phyloP scores from a whole-genome alignment of 2,888 invertebrate genomes.

The Chrysopilus asiliformis region DNA sequence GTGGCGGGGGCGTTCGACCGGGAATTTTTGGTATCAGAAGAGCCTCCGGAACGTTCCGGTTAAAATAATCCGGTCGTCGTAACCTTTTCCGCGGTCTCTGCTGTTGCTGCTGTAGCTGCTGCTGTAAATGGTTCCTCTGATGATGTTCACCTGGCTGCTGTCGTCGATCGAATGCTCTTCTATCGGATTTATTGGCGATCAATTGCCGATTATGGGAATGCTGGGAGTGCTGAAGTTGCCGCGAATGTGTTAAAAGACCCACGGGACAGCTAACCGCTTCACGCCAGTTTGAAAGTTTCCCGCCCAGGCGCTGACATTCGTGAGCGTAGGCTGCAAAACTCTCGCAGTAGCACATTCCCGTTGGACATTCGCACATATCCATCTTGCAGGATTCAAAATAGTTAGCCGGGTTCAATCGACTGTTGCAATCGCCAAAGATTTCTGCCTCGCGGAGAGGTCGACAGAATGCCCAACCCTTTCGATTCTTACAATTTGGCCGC shows the following conservation, averaged over 20 bases:
- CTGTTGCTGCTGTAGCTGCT: constrained; percentile 15
- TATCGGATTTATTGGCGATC: not conserved
- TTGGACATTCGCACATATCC: constrained; percentile 80
- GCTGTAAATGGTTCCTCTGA: constrained; percentile 6
- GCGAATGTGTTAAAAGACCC: constrained; percentile 21
- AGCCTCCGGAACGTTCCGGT: constrained; percentile 33
- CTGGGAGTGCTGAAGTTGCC: constrained; percentile 18
- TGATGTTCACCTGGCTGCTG: constrained; percentile 4
- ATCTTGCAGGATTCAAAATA: constrained; percentile 76
- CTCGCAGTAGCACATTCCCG: constrained; percentile 73
- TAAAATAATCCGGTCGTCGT: constrained; percentile 21
- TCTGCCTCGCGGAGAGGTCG: constrained; percentile 39
- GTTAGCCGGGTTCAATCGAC: constrained; percentile 62
- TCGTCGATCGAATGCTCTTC: constrained; percentile 4
- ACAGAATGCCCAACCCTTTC: constrained; percentile 39
- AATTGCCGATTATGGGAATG: constrained; percentile 16
- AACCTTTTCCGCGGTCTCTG: constrained; percentile 11
- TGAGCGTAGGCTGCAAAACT: constrained; percentile 80
- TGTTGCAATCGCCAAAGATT: constrained; percentile 64
- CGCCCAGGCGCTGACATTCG: constrained; percentile 69
- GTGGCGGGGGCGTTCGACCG: constrained; percentile 35
- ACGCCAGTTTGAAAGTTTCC: constrained; percentile 58
- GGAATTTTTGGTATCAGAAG: constrained; percentile 27
- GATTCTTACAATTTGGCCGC: constrained; percentile 40
- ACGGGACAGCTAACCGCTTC: constrained; percentile 50